These are phyloP conservation scores for Euproctis similis DNA, from an alignment of 2,888 invertebrate species.

Conservation along the genomic window DNA sequence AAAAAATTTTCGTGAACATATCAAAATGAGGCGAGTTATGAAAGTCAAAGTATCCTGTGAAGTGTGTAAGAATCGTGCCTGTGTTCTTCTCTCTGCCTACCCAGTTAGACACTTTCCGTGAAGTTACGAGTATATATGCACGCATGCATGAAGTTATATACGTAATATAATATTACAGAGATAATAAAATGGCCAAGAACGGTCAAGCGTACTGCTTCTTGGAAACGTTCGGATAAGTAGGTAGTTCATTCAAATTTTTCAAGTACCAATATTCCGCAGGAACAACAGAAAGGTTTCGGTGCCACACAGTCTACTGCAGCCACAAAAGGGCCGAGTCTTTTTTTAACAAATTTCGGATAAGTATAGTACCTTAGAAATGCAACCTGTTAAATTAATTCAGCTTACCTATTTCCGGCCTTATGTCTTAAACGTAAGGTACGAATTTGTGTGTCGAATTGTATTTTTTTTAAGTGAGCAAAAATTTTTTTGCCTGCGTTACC, in stretches of 20 bases:
- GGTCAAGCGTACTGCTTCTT: conserved; percentile 43
- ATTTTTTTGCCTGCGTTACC: conserved; percentile 59
- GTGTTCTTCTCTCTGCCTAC: too few species aligned
- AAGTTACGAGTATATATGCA: conserved; percentile 2
- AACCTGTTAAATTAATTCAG: conserved; percentile 25
- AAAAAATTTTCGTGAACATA: too few species aligned
- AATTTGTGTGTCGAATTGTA: conserved; percentile 25
- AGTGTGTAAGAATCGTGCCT: too few species aligned
- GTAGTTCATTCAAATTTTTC: conserved; percentile 41
- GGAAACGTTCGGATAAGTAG: conserved; percentile 50
- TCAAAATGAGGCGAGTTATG: too few species aligned
- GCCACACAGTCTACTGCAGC: conserved; percentile 70
- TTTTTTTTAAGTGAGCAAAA: conserved; percentile 50
- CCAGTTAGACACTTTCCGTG: too few species aligned
- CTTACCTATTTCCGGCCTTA: conserved; percentile 29
- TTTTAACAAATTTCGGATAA: conserved; percentile 49
- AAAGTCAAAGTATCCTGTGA: too few species aligned
- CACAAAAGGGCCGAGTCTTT: conserved; percentile 60
- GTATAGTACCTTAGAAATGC: conserved; percentile 62
- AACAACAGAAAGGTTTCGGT: conserved; percentile 64
- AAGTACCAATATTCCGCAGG: conserved; percentile 50
- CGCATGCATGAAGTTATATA: conserved; percentile 4
- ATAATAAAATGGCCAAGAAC: conserved; percentile 13
- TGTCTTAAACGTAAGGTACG: conserved; percentile 22
- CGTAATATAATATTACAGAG: conserved; percentile 20